Conservation (phyloP, 2,113 vertebrate species). For the Ictalurus furcatus region DNA sequence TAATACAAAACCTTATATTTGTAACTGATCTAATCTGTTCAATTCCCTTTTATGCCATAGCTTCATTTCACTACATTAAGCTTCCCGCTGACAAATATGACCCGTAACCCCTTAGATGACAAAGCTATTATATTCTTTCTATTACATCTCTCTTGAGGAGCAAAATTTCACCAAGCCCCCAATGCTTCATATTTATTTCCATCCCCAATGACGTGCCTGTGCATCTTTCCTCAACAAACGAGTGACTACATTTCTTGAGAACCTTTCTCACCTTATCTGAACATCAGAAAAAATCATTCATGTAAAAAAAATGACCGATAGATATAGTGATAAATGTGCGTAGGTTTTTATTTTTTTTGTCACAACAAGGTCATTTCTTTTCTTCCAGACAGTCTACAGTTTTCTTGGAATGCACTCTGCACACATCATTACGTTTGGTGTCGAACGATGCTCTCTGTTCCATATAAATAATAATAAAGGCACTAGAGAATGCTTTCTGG, state of each 20-base stretch:
- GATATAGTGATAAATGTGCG: not conserved
- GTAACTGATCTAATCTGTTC: not conserved
- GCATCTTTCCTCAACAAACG: not conserved
- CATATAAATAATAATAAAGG: not conserved
- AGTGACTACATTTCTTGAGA: not conserved
- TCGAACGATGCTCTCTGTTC: not conserved
- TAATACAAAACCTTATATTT: not conserved
- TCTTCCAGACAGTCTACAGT: not conserved
- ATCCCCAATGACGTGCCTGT: not conserved
- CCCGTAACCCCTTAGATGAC: not conserved
- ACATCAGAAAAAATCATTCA: not conserved
- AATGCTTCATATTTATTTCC: not conserved
- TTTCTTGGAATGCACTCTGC: not conserved
- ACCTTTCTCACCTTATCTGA: not conserved
- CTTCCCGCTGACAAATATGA: slow-evolving; percentile 2
- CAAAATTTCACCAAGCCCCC: not conserved
- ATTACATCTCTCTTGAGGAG: not conserved
- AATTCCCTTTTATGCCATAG: not conserved
- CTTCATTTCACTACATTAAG: not conserved
- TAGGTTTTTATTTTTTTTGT: not conserved
- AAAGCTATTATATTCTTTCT: too few relatives aligned
- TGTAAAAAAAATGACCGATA: not conserved
- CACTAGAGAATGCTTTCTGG: not conserved
- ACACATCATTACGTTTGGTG: not conserved
- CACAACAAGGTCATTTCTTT: not conserved